phyloP scores from a whole-genome alignment of 2,888 invertebrate genomes.

The Parascotia fuliginaria region DNA sequence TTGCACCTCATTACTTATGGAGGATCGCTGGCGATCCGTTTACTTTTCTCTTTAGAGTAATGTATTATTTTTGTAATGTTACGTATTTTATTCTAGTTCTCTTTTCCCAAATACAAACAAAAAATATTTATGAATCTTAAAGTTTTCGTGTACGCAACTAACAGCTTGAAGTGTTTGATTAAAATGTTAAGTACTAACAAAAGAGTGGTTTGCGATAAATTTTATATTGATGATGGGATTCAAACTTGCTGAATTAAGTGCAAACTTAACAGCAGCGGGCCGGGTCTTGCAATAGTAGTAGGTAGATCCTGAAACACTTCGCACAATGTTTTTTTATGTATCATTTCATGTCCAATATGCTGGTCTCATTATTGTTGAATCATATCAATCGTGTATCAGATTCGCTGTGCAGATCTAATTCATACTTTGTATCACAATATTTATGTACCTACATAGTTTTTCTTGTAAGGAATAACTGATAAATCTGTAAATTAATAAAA shows the following conservation, averaged over 20 bases:
- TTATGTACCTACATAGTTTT: slow-evolving; percentile 37
- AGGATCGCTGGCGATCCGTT: slow-evolving; percentile 83
- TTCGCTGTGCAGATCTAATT: slow-evolving; percentile 47
- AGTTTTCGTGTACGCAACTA: slow-evolving; percentile 77
- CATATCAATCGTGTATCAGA: slow-evolving; percentile 45
- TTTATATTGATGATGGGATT: slow-evolving; percentile 69
- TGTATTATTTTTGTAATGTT: slow-evolving; percentile 68
- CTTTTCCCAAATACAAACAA: slow-evolving; percentile 61
- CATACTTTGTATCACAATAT: slow-evolving; percentile 33
- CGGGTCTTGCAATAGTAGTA: slow-evolving; percentile 80
- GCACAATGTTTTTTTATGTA: slow-evolving; percentile 66
- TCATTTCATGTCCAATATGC: slow-evolving; percentile 40
- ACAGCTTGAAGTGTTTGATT: slow-evolving; percentile 78
- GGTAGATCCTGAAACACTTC: slow-evolving; percentile 61
- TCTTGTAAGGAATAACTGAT: slow-evolving; percentile 30
- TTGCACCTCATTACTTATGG: slow-evolving; percentile 79
- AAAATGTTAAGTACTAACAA: slow-evolving; percentile 78
- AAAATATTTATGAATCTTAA: slow-evolving; percentile 62
- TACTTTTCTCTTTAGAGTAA: slow-evolving; percentile 80
- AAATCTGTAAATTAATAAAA: slow-evolving; percentile 27
- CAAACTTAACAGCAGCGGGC: slow-evolving; percentile 62
- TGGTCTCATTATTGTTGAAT: slow-evolving; percentile 43
- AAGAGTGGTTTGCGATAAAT: slow-evolving; percentile 77
- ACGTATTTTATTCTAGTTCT: slow-evolving; percentile 69
- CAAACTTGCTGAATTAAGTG: slow-evolving; percentile 52